Base-by-base conservation (phyloP, 1,140 invertebrate genomes). In the Doryteuthis pealeii region DNA sequence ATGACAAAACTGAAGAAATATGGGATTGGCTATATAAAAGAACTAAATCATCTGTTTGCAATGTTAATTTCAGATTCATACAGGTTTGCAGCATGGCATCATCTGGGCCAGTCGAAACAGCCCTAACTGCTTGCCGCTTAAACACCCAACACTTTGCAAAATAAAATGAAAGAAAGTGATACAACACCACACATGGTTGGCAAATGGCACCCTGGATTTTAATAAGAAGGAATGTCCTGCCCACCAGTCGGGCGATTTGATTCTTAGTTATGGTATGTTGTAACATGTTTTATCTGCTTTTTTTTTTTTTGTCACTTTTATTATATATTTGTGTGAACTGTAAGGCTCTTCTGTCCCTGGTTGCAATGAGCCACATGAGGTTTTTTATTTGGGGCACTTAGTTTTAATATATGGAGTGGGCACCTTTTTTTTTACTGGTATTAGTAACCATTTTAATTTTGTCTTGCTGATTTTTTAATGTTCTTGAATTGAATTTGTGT, bases 141-240 rank as follows among this genome's bases (percentile, higher is more conserved):
- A 87, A 49, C 78, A 81, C 33, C 82, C 82, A 22, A 84, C 85
- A 12, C n/a, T n/a, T 88, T 10, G 83, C 86, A n/a, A 3, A 79
- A 86, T 70, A 84, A 82, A 69, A 43, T 86, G 43, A 76, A 77
- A 43, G 79, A 84, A 33, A 79, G 78, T 67, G 83, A 3, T 88
- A 88, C 71, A 69, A 78, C 28, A 88, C n/a, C 85, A 10, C 87
- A 88, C 73, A 79, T 79, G 62, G 81, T 88, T 14, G 87, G 87
- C 4, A 88, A 89, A 77, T 89, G 88, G 87, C 87, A 89, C 78
- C 72, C 88, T 10, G 88, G 88, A 12, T 86, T 86, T 77, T 87
- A n/a, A 83, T 74, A 84, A 84, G 66, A 74, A 86, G 49, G 79
- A 84, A 26, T 87, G 79, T 76, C 72, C n/a, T 79, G 1, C 88